These are phyloP conservation scores for silkworm (Bombyx mori) DNA, from an alignment of 1,140 invertebrate genomes.

Conservation along the genomic window ASM3026992v2 NC_085124.1:9077001-9077500, in stretches of 20 bases:
- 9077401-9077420: no score
- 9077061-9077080: conserved; percentile 59
- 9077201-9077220: conserved; percentile 64
- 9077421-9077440: no score
- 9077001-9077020: conserved; percentile 48
- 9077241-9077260: conserved; percentile 35
- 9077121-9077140: conserved; percentile 70
- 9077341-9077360: no score
- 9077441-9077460: no score
- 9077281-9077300: conserved; percentile 1
- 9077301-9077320: not conserved
- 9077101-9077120: conserved; percentile 66
- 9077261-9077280: not conserved
- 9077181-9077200: conserved; percentile 49
- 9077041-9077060: conserved; percentile 66
- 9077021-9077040: conserved; percentile 60
- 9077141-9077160: conserved; percentile 71
- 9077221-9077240: conserved; percentile 44
- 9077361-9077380: no score
- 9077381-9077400: no score
- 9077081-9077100: conserved; percentile 51
- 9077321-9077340: no score
- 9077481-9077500: no score
- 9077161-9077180: conserved; percentile 53
- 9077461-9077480: no score